Conservation (phyloP, 2,113 vertebrate species). For the Daphoenositta chrysoptera region DNA sequence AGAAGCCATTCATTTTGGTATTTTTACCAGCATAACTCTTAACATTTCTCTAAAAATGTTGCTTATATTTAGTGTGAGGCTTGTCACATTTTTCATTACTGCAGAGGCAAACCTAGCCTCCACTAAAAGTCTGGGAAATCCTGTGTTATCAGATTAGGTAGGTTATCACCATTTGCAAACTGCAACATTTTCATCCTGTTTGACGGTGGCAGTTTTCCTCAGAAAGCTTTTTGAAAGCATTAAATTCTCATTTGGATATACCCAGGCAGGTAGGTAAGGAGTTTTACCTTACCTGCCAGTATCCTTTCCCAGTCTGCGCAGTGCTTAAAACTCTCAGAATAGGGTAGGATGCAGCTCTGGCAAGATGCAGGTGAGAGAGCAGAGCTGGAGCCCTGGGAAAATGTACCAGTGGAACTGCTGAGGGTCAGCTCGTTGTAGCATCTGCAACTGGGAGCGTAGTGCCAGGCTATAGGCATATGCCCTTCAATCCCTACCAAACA, state of each 20-base stretch:
- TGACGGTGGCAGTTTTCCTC: background rate
- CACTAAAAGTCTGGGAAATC: background rate
- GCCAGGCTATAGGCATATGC: too few species aligned
- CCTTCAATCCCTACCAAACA: background rate
- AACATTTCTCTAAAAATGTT: background rate
- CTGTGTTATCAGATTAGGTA: background rate
- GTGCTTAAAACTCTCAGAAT: background rate
- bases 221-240: background rate
- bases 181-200: background rate
- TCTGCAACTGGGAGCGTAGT: background rate
- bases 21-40: background rate
- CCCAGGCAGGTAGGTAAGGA: background rate
- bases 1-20: background rate
- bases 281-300: background rate
- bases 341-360: background rate
- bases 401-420: rapidly evolving
- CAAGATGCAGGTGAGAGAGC: background rate
- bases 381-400: background rate
- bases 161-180: background rate
- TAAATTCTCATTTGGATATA: background rate
- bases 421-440: background rate
- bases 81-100: background rate
- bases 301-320: background rate
- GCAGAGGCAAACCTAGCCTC: background rate
- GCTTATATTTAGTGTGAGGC: background rate